Conservation (phyloP, 2,113 vertebrate species). For the Haliaeetus leucogaster region DNA sequence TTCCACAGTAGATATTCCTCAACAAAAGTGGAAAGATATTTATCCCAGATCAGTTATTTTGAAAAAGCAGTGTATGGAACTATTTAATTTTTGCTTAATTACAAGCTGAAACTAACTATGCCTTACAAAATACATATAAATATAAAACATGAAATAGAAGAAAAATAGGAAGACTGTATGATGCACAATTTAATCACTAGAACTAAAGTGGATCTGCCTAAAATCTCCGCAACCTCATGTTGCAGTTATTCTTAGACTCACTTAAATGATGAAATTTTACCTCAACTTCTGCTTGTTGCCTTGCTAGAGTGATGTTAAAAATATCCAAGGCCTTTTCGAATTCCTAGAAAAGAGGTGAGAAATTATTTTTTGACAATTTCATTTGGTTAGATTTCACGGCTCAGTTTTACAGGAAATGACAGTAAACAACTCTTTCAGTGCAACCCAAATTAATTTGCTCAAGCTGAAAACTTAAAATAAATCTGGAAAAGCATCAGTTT, state of each 20-base stretch:
- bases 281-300: slow-evolving; percentile 97
- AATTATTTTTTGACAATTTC: not conserved
- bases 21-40: not conserved
- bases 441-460: not conserved
- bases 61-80: not conserved
- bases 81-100: not conserved
- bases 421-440: not conserved
- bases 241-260: not conserved
- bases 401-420: not conserved
- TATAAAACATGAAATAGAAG: not conserved
- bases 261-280: slow-evolving; percentile 69
- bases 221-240: not conserved
- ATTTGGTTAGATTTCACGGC: not conserved
- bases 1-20: not conserved
- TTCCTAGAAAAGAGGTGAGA: slow-evolving; percentile 72
- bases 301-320: slow-evolving; percentile 94
- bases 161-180: not conserved
- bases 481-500: not conserved
- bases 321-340: slow-evolving; percentile 89
- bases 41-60: not conserved
- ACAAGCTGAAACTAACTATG: not conserved
- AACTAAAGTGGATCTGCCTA: not conserved
- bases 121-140: not conserved
- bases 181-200: not conserved
- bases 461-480: not conserved